A percentile compares a stretch with the other conserved stretches of the same genome.
Evolutionary conservation across 2,888 invertebrate species (phyloP).

Genomic region (Nebria brevicollis): DNA sequence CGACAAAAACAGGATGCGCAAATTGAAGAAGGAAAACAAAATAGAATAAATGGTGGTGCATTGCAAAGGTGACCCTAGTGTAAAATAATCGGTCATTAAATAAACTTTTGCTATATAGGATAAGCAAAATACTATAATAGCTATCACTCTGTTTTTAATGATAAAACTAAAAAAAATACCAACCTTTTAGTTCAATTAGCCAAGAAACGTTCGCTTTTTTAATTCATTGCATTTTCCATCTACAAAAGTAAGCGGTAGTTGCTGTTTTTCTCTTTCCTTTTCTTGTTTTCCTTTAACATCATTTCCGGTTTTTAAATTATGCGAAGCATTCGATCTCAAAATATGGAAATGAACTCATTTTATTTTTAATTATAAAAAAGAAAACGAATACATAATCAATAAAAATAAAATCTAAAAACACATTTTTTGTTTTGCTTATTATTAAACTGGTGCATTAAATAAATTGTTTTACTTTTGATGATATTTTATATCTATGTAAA

Average conservation of each 20-base stretch:
- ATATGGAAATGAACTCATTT: background rate
- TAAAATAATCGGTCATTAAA: too few species aligned
- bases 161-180: background rate
- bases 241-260: constrained; percentile 27
- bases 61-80: too few species aligned
- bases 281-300: background rate
- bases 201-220: constrained; percentile 4
- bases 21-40: too few species aligned
- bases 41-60: too few species aligned
- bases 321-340: background rate
- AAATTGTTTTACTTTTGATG: too few species aligned
- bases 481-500: too few species aligned
- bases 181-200: background rate
- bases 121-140: too few species aligned
- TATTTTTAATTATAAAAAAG: background rate
- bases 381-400: background rate
- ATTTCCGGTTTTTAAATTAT: background rate
- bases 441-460: background rate
- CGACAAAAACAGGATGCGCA: too few species aligned
- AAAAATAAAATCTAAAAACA: background rate
- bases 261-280: background rate
- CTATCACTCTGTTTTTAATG: background rate
- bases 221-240: constrained; percentile 17
- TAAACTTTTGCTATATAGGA: too few species aligned
- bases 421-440: background rate